Evolutionary conservation across 2,797 vertebrate species (phyloP).

Genomic region (Mormyrus proboscirostris): DNA sequence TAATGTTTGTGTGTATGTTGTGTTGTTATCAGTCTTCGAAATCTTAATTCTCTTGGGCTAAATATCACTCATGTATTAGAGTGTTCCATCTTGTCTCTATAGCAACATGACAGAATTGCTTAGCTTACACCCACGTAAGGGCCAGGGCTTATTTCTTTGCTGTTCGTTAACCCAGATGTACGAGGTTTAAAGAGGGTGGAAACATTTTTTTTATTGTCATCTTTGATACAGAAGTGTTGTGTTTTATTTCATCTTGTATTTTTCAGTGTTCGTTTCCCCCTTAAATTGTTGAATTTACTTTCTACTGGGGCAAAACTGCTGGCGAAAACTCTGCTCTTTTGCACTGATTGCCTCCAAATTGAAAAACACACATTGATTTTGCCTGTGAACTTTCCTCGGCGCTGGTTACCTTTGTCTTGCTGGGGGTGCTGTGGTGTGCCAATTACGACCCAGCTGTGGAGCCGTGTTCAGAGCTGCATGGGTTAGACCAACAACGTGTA

Average conservation of each 20-base stretch:
- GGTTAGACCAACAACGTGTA: background rate
- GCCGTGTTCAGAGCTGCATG: conserved; percentile 9
- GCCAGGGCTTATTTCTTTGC: conserved; percentile 18
- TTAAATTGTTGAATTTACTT: conserved; percentile 18
- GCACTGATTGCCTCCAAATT: conserved; percentile 24
- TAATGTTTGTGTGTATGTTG: conserved; percentile 26
- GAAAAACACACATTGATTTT: conserved; percentile 14
- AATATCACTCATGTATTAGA: conserved; percentile 28
- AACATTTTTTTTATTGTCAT: conserved; percentile 1
- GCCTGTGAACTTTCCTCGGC: conserved; percentile 24
- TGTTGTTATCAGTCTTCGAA: conserved; percentile 12
- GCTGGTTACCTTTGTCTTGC: conserved; percentile 10
- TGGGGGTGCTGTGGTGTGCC: conserved; percentile 7
- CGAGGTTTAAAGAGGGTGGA: conserved; percentile 10
- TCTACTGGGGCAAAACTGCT: conserved; percentile 9
- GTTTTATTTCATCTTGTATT: conserved; percentile 11
- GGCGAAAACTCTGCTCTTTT: background rate
- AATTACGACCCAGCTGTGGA: conserved; percentile 22
- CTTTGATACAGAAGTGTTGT: conserved; percentile 17
- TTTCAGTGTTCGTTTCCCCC: background rate
- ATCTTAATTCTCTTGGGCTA: conserved; percentile 29
- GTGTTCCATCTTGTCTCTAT: conserved; percentile 37
- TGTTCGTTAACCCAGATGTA: conserved; percentile 23
- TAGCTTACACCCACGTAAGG: conserved; percentile 24
- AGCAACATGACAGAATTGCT: conserved; percentile 32